These are phyloP conservation scores for Pseudachorutes palmiensis DNA, from an alignment of 1,140 invertebrate genomes.

Conservation along the genomic window DNA sequence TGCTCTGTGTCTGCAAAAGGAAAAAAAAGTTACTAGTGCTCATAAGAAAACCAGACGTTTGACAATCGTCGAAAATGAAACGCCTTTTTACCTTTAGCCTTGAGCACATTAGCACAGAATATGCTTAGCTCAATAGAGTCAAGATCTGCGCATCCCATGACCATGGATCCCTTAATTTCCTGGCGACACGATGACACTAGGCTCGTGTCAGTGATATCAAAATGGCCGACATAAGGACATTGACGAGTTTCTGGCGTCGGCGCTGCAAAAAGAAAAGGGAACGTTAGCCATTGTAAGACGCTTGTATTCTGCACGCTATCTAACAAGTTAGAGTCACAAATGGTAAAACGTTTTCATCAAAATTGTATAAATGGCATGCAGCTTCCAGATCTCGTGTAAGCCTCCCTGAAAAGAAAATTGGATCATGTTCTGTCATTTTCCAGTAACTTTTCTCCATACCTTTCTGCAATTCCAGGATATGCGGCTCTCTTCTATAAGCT, in stretches of 20 bases:
- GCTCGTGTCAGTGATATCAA: conserved; percentile 52
- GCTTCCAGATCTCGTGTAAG: not conserved
- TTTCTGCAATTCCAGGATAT: conserved; percentile 46
- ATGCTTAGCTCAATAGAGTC: not conserved
- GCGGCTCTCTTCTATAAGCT: conserved; percentile 47
- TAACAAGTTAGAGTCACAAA: conserved; percentile 1
- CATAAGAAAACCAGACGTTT: not conserved
- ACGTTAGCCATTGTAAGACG: not conserved
- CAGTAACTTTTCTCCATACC: conserved; percentile 39
- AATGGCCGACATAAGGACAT: conserved; percentile 60
- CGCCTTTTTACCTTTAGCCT: not conserved
- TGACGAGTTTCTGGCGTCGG: conserved; percentile 53
- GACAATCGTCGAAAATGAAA: not conserved
- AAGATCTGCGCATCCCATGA: not conserved
- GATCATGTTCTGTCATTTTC: not conserved
- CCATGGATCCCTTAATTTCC: not conserved
- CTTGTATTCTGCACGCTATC: not conserved
- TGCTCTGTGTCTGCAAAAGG: not conserved
- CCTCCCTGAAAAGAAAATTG: not conserved
- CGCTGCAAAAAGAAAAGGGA: conserved; percentile 48
- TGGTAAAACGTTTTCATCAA: not conserved
- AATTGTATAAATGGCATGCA: not conserved
- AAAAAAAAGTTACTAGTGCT: not conserved
- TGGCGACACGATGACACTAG: not conserved
- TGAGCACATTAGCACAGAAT: not conserved